A percentile compares a stretch with the other conserved stretches of the same genome.
phyloP scores from a whole-genome alignment of 1,140 invertebrate genomes.

The Tetraneura akinire region DNA sequence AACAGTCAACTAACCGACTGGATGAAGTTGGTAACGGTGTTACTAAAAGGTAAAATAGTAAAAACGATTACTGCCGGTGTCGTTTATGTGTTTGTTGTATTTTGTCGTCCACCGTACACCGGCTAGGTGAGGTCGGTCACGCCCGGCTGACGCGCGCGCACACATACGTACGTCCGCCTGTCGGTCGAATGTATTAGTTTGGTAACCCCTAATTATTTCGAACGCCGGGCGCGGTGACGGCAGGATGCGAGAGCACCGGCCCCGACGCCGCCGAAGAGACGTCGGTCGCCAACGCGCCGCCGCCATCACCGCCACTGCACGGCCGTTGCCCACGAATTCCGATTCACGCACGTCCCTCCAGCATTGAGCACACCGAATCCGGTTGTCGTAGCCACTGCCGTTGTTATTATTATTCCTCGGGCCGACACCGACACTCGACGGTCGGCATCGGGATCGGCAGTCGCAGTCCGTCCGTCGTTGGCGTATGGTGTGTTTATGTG shows the following conservation, averaged over 20 bases:
- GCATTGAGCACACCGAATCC: constrained; percentile 36
- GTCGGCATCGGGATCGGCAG: not conserved
- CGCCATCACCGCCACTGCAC: not conserved
- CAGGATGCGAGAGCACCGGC: constrained; percentile 6
- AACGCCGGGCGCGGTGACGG: not conserved
- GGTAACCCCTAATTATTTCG: constrained; percentile 33
- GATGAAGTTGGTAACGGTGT: not conserved
- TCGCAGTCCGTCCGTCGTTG: constrained; percentile 23
- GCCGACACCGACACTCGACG: too few relatives aligned
- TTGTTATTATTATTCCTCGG: constrained; percentile 23
- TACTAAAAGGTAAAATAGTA: too few relatives aligned
- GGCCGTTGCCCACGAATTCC: constrained; percentile 16
- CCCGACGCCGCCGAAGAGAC: constrained; percentile 18
- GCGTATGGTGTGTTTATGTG: not conserved
- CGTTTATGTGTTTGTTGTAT: too few relatives aligned
- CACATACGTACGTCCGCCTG: not conserved
- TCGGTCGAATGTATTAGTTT: not conserved
- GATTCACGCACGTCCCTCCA: constrained; percentile 41
- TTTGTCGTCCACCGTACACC: too few relatives aligned
- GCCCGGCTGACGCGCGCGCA: constrained; percentile 20
- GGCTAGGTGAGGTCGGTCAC: not conserved
- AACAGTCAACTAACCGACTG: not conserved
- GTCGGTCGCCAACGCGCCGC: constrained; percentile 36
- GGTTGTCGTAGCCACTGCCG: constrained; percentile 2
- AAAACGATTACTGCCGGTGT: too few relatives aligned